These are phyloP conservation scores for Opisthocomus hoazin DNA, from an alignment of 2,113 vertebrate genomes.

Conservation along the genomic window DNA sequence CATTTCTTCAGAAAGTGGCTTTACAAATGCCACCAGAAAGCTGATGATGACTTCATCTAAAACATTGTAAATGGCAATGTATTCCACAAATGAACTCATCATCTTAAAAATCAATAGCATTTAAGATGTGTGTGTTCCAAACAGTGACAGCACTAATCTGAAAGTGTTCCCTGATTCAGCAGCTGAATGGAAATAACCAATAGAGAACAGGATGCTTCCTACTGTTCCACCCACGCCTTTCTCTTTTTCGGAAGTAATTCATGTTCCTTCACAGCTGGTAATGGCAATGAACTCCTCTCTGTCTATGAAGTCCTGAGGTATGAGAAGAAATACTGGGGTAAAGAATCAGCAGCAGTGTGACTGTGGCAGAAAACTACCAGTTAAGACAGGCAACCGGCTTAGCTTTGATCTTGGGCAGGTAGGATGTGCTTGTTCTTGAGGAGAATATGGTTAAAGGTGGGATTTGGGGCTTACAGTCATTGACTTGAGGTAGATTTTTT, in stretches of 20 bases:
- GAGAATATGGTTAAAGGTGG: fast-evolving
- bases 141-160: slow-evolving; percentile 25
- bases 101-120: slow-evolving; percentile 37
- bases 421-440: neutral
- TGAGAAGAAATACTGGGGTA: neutral
- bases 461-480: neutral
- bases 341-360: neutral
- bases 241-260: neutral
- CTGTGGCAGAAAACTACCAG: neutral
- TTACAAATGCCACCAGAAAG: neutral
- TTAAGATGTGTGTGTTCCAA: slow-evolving; percentile 11
- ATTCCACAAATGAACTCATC: slow-evolving; percentile 29
- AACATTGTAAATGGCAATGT: neutral
- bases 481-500: neutral
- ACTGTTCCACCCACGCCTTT: slow-evolving; percentile 12
- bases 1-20: neutral
- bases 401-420: neutral
- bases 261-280: slow-evolving; percentile 26
- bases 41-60: neutral
- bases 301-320: neutral
- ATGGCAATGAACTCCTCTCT: neutral
- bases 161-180: slow-evolving; percentile 48
- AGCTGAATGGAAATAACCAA: slow-evolving; percentile 35
- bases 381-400: neutral
- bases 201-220: slow-evolving; percentile 35